Evolutionary conservation across 2,797 vertebrate genomes (phyloP), one percentile per base, ranked within the genome.

Genomic region (Poecilia picta): DNA sequence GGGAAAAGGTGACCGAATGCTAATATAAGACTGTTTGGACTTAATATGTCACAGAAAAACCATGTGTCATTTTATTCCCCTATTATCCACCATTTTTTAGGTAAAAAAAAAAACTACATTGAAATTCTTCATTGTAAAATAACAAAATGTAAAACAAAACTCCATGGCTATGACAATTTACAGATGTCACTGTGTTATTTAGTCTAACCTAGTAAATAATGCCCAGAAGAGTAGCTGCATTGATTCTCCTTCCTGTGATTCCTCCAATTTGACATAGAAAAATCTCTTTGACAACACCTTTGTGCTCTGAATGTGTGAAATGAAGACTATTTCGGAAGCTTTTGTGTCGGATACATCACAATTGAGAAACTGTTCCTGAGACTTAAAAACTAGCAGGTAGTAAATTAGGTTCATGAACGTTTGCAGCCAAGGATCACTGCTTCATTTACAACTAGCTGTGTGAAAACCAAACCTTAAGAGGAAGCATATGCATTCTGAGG

Each of bases 401-500:
- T 57, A 25, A 8, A 23, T 18, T 45, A 25, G 31, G 23, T 82
- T 68, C 41, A 13, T 23, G 59, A 16, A 31, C 81, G 43, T 84
- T 75, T 71, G 77, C 28, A 78, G 5, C n/a, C 18, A 13, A 13
- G 20, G 49, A 20, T 33, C 73, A 46, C 31, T 3, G 25, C 16
- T 33, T 28, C 57, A 76, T 46, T 80, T 72, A 20, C 51, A 46
- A 73, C 76, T 12, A 2, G 72, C 45, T 53, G 23, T 20, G 18
- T 80, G 49, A 75, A 78, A 81, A 82, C 47, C n/a, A 13, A 68
- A 70, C 43, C 43, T 25, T 83, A 74, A 68, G 16, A 80, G 49
- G 4, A 16, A 74, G 46, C 62, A 36, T 39, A 71, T 79, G 76
- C 76, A 47, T 80, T 78, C 68, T 13, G 51, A 49, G 70, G 57